Evolutionary conservation across 2,888 invertebrate genomes (phyloP).

Genomic region (Campoplex capitator): DNA sequence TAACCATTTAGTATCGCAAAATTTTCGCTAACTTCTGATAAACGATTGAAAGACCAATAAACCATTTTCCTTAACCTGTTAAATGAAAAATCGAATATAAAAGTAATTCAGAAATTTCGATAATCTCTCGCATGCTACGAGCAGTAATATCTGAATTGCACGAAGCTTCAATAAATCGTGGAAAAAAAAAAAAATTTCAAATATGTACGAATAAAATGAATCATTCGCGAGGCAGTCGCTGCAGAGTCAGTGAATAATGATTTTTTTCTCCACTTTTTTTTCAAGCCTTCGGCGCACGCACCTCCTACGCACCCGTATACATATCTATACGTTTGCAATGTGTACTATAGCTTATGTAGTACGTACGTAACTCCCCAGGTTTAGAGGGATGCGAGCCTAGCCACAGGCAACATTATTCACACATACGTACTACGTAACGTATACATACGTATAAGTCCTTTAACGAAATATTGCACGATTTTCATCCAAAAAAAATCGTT

Average conservation of each 20-base stretch:
- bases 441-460: background rate
- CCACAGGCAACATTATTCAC: slow-evolving; percentile 27
- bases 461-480: background rate
- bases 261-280: slow-evolving; percentile 40
- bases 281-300: slow-evolving; percentile 54
- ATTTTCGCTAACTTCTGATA: too few species aligned
- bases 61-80: background rate
- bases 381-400: slow-evolving; percentile 43
- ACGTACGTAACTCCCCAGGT: slow-evolving; percentile 37
- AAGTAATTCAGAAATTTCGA: background rate
- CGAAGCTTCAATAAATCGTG: background rate
- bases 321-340: slow-evolving; percentile 20
- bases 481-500: background rate
- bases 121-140: background rate
- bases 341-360: slow-evolving; percentile 22
- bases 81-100: background rate
- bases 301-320: slow-evolving; percentile 24
- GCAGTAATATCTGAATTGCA: background rate
- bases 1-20: too few species aligned
- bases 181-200: background rate
- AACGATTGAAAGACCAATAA: too few species aligned
- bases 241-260: slow-evolving; percentile 50
- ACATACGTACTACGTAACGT: too few species aligned
- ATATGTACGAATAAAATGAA: slow-evolving; percentile 4
- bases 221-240: slow-evolving; percentile 1